phyloP scores from a whole-genome alignment of 2,888 invertebrate genomes.

The Bimastos eiseni region DNA sequence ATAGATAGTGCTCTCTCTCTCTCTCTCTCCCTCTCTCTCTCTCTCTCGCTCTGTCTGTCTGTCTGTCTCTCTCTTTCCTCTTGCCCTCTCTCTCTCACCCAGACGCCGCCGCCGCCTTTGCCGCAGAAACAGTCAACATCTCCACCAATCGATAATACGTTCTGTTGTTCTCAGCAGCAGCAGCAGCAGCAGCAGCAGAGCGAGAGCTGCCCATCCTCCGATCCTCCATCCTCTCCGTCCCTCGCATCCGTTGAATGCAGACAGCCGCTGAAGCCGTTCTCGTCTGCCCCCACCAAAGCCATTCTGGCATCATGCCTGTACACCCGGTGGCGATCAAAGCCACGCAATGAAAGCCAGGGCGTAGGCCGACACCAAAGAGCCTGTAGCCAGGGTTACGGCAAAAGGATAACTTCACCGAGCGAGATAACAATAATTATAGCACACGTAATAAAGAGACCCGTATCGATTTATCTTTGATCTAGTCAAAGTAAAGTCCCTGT shows the following conservation, averaged over 20 bases:
- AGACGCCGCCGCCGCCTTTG: no score
- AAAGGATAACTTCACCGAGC: background rate
- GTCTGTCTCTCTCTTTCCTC: background rate
- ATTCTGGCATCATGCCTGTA: constrained; percentile 1
- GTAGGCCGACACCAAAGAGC: background rate
- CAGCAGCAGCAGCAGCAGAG: no score
- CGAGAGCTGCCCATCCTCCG: no score
- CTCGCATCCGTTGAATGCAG: background rate
- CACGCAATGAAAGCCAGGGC: background rate
- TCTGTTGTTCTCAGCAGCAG: no score
- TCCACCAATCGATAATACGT: no score
- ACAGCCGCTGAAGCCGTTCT: background rate
- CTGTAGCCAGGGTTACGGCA: background rate
- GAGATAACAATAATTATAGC: background rate
- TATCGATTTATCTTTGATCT: no score
- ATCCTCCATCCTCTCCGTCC: no score
- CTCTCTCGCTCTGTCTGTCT: background rate
- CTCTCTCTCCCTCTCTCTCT: background rate
- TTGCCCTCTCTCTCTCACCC: no score
- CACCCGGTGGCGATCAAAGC: background rate
- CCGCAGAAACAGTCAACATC: no score
- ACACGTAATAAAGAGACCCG: background rate
- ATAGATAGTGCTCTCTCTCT: background rate
- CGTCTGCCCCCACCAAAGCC: background rate
- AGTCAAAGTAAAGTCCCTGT: no score